Evolutionary conservation across 2,888 invertebrate genomes (phyloP), one percentile per base, ranked within the genome.

Genomic region (Trachelus iudaicus): DNA sequence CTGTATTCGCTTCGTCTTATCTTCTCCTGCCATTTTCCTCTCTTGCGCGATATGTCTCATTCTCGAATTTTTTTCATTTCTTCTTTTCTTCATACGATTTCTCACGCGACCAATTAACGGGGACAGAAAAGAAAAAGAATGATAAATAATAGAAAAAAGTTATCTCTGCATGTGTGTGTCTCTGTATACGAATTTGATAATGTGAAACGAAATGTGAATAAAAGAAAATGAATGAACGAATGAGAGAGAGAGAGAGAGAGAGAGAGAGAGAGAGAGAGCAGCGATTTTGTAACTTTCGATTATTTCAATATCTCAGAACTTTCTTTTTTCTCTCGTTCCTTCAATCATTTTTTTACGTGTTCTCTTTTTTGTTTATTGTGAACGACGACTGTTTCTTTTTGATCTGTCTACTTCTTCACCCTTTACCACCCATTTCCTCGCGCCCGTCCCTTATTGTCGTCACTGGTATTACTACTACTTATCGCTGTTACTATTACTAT

Each of bases 401-500:
- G 75, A 71, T 75, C 75, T 77, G 75, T 75, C 74, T 71, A 31
- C 23, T 23, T 56, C 23, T 23, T 56, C 56, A 56, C 23, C 40
- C 15, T 40, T 40, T 15, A 9, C 40, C 15, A 4, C 30, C 34
- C 11, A 35, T 35, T 0, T 35, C 12, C 35, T 35, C 35, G 35
- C 12, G 35, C 12, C 35, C 35, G 3, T 13, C 69, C 30, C 56
- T 75, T 75, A 74, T 73, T 34, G 71, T 71, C 69, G 37, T 77
- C 68, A 69, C 34, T 68, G 69, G 76, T 76, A 73, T 69, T 73
- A 69, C 34, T 34, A 76, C 37, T 35, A 37, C 74, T 69, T 35
- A 71, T 35, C 71, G 69, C 76, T 73, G 73, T 69, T 71, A 77
- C 76, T 76, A 75, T 77, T 73, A 77, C 56, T 78, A 74, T 75